Conservation (phyloP, 2,113 vertebrate species). For the Capreolus pygargus region DNA sequence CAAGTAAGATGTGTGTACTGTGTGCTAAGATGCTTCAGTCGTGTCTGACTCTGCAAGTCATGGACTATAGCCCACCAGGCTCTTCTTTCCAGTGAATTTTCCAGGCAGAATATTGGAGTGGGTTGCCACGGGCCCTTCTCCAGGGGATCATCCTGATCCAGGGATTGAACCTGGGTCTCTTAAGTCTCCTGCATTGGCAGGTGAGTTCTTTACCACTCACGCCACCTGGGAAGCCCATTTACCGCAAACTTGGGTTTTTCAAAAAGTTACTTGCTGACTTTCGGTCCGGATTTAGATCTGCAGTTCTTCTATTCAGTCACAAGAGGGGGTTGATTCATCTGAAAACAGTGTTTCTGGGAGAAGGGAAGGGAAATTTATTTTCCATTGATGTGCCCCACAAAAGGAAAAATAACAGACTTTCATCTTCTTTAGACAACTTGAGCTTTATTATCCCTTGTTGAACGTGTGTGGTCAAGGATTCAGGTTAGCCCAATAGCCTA, state of each 20-base stretch:
- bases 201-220: neutral
- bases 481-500: too few relatives aligned
- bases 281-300: neutral
- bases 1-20: neutral
- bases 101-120: neutral
- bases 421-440: too few relatives aligned
- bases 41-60: rapidly evolving
- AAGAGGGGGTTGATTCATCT: neutral
- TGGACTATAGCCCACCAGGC: neutral
- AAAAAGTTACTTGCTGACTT: neutral
- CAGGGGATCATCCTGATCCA: neutral
- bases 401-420: neutral
- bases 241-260: neutral
- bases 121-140: neutral
- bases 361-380: neutral
- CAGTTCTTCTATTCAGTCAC: neutral
- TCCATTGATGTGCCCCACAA: neutral
- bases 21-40: neutral
- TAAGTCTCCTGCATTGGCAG: neutral
- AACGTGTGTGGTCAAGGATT: too few relatives aligned
- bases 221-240: neutral
- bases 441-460: too few relatives aligned
- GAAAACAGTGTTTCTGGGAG: neutral
- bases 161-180: neutral
- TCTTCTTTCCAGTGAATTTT: neutral